Conservation (phyloP, 1,140 invertebrate genomes). For the Bombyx mandarina region DNA sequence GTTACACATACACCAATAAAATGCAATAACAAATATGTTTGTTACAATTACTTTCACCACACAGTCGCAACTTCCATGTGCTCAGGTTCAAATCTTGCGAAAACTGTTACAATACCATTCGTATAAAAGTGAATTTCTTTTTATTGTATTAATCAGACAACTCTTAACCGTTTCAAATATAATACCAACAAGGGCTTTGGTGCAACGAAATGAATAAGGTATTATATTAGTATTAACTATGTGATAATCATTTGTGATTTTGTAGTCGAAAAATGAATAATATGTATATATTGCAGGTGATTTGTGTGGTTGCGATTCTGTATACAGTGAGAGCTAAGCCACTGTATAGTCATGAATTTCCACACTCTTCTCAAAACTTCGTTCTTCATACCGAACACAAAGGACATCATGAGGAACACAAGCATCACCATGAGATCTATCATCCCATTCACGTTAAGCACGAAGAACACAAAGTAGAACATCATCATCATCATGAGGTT, state of each 20-base stretch:
- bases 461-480: conserved; percentile 2
- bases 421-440: not conserved
- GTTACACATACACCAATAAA: no score
- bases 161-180: not conserved
- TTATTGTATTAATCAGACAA: conserved; percentile 5
- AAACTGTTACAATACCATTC: conserved; percentile 7
- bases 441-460: not conserved
- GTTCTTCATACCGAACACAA: not conserved
- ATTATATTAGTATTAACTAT: not conserved
- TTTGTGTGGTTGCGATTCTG: not conserved
- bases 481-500: conserved; percentile 6
- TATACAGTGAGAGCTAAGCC: no score
- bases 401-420: not conserved
- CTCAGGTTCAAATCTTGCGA: conserved; percentile 7
- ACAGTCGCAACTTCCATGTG: conserved; percentile 4
- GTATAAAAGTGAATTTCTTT: conserved; percentile 9
- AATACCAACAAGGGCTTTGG: not conserved
- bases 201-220: not conserved
- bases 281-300: conserved; percentile 2
- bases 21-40: not conserved
- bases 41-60: conserved; percentile 5
- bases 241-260: not conserved
- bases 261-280: not conserved
- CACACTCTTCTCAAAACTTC: not conserved
- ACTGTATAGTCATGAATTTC: not conserved